Evolutionary conservation across 1,140 invertebrate species (phyloP).

Genomic region (Plodia interpunctella): DNA sequence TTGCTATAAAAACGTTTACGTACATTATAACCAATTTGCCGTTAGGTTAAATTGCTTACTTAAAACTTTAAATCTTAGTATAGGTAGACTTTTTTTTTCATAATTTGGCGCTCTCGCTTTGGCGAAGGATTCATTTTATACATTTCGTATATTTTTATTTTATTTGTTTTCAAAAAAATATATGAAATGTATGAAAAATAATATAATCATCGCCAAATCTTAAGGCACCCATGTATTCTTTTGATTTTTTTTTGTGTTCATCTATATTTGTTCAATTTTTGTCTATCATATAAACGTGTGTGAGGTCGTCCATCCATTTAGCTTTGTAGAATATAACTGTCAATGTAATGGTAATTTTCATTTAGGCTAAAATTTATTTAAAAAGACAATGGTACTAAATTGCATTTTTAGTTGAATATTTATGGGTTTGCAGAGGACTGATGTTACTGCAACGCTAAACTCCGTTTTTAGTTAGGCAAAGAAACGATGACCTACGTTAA

Average conservation of each 20-base stretch:
- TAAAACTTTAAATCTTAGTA: background rate
- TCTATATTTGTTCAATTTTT: background rate
- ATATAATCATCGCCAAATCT: background rate
- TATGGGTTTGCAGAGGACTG: background rate
- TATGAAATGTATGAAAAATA: background rate
- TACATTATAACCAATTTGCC: background rate
- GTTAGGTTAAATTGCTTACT: too few relatives aligned
- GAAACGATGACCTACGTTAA: too few relatives aligned
- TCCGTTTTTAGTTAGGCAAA: too few relatives aligned
- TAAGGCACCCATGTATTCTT: background rate
- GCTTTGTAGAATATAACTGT: background rate
- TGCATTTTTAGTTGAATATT: constrained; percentile 25
- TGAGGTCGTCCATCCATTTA: too few relatives aligned
- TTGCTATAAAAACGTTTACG: background rate
- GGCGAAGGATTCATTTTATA: background rate
- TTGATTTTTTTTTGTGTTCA: background rate
- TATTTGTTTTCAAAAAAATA: background rate
- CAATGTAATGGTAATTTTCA: background rate
- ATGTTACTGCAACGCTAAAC: background rate
- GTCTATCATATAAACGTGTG: background rate
- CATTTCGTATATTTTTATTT: background rate
- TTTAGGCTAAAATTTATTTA: constrained; percentile 13
- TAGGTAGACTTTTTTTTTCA: background rate
- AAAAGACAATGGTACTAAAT: constrained; percentile 34
- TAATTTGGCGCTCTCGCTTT: background rate